Percentiles rank a stretch among this genome's conserved stretches.
Evolutionary conservation across 92 coral and sea anemone species (phyloP).

Genomic region (Palythoa heliodiscus): DNA sequence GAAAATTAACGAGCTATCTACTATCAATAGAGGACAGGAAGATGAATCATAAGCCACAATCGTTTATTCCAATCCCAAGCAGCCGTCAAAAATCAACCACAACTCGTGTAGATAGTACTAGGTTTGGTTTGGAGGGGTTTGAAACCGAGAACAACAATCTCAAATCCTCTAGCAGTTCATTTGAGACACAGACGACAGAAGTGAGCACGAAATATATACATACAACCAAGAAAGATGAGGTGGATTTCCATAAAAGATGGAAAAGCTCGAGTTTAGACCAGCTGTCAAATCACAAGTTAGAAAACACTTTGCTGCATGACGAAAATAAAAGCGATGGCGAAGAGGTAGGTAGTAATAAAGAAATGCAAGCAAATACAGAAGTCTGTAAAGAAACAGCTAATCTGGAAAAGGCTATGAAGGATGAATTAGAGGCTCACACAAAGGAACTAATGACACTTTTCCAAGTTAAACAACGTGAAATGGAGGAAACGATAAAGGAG

Average conservation of each 20-base stretch:
- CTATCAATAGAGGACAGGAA: slow-evolving; percentile 16
- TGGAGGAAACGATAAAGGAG: slow-evolving; percentile 12
- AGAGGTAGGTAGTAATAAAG: background rate
- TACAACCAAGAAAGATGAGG: background rate
- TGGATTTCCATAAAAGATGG: slow-evolving; percentile 3
- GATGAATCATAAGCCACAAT: slow-evolving; percentile 12
- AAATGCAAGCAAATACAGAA: background rate
- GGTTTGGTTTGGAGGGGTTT: slow-evolving; percentile 20
- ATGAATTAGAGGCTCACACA: background rate
- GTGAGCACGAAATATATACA: background rate
- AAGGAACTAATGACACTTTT: background rate
- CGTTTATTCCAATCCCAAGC: slow-evolving; percentile 29
- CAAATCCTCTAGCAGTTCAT: background rate
- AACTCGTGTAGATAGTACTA: slow-evolving; percentile 25
- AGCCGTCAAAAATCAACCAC: slow-evolving; percentile 30
- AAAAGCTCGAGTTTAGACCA: slow-evolving; percentile 31
- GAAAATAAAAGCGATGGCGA: too few species aligned
- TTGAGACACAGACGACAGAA: background rate
- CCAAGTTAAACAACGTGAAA: slow-evolving; percentile 13
- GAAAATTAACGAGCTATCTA: background rate
- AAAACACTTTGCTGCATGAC: background rate
- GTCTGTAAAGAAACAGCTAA: background rate
- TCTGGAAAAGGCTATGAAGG: background rate
- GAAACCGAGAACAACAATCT: background rate
- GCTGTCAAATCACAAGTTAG: slow-evolving; percentile 2